Evolutionary conservation across 2,797 vertebrate genomes (phyloP).

Genomic region (Hoplostethus atlanticus): DNA sequence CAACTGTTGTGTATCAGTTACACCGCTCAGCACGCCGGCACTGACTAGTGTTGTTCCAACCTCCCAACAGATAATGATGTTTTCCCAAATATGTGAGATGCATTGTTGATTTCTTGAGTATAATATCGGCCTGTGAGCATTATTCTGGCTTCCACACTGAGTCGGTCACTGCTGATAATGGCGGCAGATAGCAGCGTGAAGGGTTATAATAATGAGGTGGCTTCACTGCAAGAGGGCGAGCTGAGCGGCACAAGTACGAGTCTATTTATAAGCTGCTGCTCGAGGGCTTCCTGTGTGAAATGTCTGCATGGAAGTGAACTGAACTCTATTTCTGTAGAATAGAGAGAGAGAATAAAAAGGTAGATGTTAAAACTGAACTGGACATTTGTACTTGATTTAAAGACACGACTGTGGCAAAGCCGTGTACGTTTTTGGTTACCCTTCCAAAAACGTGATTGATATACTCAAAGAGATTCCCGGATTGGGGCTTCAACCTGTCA

Average conservation of each 20-base stretch:
- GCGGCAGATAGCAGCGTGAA: constrained; percentile 58
- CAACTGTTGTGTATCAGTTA: too few relatives aligned
- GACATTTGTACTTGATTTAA: constrained; percentile 14
- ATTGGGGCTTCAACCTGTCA: neutral
- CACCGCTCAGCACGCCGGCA: too few relatives aligned
- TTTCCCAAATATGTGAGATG: neutral
- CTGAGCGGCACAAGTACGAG: constrained; percentile 65
- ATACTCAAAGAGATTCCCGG: neutral
- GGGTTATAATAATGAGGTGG: constrained; percentile 64
- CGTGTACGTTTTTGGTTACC: neutral
- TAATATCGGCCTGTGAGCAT: constrained; percentile 13
- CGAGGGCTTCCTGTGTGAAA: constrained; percentile 72
- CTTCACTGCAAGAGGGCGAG: constrained; percentile 58
- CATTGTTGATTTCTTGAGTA: neutral
- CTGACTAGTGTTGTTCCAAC: neutral
- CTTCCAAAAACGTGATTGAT: neutral
- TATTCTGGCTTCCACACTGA: constrained; percentile 6
- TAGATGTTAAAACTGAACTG: constrained; percentile 21
- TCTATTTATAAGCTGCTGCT: constrained; percentile 77
- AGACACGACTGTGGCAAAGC: neutral
- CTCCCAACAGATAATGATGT: neutral
- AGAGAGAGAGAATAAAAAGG: constrained; percentile 14
- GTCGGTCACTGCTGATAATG: constrained; percentile 41
- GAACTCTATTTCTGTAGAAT: constrained; percentile 37
- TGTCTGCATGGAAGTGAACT: constrained; percentile 50